Base-by-base conservation (phyloP, 1,140 invertebrate genomes). In the Zaprionus gabonicus region DNA sequence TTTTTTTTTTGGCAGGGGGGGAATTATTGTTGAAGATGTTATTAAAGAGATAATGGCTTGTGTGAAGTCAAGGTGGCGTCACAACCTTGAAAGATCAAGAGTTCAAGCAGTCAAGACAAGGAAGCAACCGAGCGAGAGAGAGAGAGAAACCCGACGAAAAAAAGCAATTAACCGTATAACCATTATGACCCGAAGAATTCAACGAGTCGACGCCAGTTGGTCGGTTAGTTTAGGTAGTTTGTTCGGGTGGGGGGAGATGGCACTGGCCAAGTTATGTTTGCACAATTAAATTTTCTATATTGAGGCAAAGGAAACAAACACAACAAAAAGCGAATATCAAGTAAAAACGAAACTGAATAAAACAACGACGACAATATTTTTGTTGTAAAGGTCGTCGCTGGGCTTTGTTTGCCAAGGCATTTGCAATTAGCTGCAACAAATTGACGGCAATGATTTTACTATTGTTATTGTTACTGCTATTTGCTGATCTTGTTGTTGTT, bases 21-120 rank as follows among this genome's bases (percentile, higher is more conserved):
- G 38, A 78, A 78, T 81, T 64, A 38, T 55, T 56, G 20, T 49
- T 51, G 74, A 60, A 68, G 75, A 79, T 79, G 76, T 86, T 86
- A 86, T 86, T 86, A 82, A 79, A 76, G 71, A 86, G 82, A 85
- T 85, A 85, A 85, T 83, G 71, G 71, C 80, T 34, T 34, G 65
- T 59, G 34, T 59, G 73, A 38, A 57, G 70, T 31, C 57, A 62
- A 63, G 75, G 62, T 71, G 71, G 59, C 28, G 74, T 66, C 51
- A 23, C 75, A 83, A 84, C 84, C 84, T 87, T 87, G 84, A 84
- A 49, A 84, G 84, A 84, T 88, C 81, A 90, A 84, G 51, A 80
- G 78, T 80, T 80, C 78, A 80, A 68, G 9, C 57, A 62, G 81
- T 38, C 66, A 80, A 77, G 68, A 87, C 80, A 65, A 76, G 82